Evolutionary conservation across 2,888 invertebrate species (phyloP), one percentile per base, ranked within the genome.

Genomic region (Colostygia pectinataria): DNA sequence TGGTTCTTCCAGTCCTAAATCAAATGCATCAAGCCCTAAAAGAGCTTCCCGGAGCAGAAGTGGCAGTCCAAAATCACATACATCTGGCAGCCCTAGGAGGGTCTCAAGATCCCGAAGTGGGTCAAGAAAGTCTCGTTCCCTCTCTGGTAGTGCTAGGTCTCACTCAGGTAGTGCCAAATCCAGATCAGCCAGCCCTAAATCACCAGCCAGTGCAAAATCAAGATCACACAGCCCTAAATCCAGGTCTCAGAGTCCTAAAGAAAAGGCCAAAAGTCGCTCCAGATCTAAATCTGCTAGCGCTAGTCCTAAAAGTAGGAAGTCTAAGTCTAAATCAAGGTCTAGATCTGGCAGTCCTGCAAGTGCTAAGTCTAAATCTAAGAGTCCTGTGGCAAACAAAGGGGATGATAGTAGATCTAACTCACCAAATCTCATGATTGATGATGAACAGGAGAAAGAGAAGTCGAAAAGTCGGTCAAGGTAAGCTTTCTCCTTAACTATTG

Each of bases 361-460:
- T 38, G 52, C 29, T 2, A 52, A 52, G 23, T 44, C 39, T 6
- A 43, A 42, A n/a, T 49, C 53, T 0, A 59, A 54, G 37, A 53
- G 57, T 13, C 53, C 55, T 79, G 85, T 68, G 76, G 69, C 0
- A 75, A 82, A 0, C 80, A 83, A 13, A 74, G 75, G 41, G 81
- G 46, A 80, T 23, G 90, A 90, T 41, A 91, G 91, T 54, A 71
- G 90, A 43, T 92, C 92, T 0, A 91, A 90, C 52, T 90, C 91
- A 1, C 91, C 91, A 0, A 88, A 89, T 60, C 78, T 91, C 7
- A 90, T 90, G 88, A 91, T 91, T 61, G 91, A 90, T 68, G 91
- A 90, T 77, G 82, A 69, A n/a, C 71, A 74, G 25, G 68, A 65
- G 12, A 85, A 85, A 34, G 80, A 76, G 2, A 87, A 86, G 53